Conservation (phyloP, 1,140 invertebrate genomes). For the Drosophila virilis region DNA sequence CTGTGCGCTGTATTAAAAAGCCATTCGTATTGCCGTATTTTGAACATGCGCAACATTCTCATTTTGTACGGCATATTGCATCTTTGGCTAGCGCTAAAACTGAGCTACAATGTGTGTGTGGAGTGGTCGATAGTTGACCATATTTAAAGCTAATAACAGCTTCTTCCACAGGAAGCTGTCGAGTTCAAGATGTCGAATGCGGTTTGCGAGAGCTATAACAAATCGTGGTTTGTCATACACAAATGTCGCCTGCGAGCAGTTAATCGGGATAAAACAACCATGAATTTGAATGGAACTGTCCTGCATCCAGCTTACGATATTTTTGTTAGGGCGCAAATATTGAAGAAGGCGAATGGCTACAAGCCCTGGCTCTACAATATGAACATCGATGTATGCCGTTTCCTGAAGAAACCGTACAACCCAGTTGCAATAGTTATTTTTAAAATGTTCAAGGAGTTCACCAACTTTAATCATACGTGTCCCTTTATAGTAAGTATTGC, state of each 20-base stretch:
- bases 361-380: constrained; percentile 5
- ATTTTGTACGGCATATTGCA: neutral
- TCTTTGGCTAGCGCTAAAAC: neutral
- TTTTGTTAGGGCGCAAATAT: neutral
- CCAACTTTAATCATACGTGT: constrained; percentile 24
- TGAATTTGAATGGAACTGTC: neutral
- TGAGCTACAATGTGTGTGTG: neutral
- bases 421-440: constrained; percentile 3
- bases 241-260: constrained; percentile 22
- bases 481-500: constrained; percentile 12
- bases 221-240: constrained; percentile 11
- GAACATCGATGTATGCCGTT: neutral
- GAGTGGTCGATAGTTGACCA: too few species aligned
- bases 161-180: neutral
- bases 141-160: too few species aligned
- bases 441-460: neutral
- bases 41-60: neutral
- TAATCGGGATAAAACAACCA: neutral
- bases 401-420: constrained; percentile 1
- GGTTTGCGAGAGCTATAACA: constrained; percentile 8
- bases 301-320: neutral
- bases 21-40: neutral
- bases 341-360: constrained; percentile 14
- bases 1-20: neutral
- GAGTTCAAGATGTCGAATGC: constrained; percentile 23